Evolutionary conservation across 1,140 invertebrate genomes (phyloP).

Genomic region (Scaptomyza montana): DNA sequence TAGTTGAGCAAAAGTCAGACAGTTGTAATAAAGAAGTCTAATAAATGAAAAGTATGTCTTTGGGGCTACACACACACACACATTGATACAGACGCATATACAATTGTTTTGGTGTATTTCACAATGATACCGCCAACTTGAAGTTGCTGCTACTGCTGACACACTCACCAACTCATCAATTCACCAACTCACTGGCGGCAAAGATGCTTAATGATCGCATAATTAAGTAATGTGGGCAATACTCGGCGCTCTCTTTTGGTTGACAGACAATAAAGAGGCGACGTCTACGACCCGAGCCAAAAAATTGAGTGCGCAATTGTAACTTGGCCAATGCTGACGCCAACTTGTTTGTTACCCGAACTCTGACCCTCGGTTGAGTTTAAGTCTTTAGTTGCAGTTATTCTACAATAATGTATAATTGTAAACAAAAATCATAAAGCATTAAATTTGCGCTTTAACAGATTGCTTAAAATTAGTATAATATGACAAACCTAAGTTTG

Average conservation of each 20-base stretch:
- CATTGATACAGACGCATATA: conserved; percentile 13
- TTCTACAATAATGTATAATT: conserved; percentile 8
- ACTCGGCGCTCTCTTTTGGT: conserved; percentile 15
- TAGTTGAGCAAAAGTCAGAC: conserved; percentile 41
- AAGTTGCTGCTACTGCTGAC: conserved; percentile 41
- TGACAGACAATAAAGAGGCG: conserved; percentile 47
- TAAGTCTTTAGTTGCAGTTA: conserved; percentile 4
- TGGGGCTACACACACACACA: conserved; percentile 19
- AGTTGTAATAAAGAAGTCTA: conserved; percentile 53
- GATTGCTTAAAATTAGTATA: conserved; percentile 12
- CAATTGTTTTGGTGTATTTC: conserved; percentile 42
- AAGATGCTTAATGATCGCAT: conserved; percentile 64
- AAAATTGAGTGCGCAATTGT: conserved; percentile 63
- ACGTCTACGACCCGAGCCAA: conserved; percentile 58
- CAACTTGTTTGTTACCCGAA: conserved; percentile 14
- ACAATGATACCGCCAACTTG: conserved; percentile 52
- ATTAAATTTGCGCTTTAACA: conserved; percentile 7
- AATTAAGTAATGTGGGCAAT: conserved; percentile 74
- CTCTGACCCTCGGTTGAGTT: not conserved
- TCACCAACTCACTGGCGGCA: conserved; percentile 24
- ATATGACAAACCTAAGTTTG: not conserved
- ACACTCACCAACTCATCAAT: conserved; percentile 40
- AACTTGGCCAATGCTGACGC: conserved; percentile 30
- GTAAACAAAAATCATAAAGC: conserved; percentile 17
- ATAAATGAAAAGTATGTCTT: conserved; percentile 46